These are phyloP conservation scores for Onchidella celtica DNA, from an alignment of 2,888 invertebrate species.

Conservation along the genomic window DNA sequence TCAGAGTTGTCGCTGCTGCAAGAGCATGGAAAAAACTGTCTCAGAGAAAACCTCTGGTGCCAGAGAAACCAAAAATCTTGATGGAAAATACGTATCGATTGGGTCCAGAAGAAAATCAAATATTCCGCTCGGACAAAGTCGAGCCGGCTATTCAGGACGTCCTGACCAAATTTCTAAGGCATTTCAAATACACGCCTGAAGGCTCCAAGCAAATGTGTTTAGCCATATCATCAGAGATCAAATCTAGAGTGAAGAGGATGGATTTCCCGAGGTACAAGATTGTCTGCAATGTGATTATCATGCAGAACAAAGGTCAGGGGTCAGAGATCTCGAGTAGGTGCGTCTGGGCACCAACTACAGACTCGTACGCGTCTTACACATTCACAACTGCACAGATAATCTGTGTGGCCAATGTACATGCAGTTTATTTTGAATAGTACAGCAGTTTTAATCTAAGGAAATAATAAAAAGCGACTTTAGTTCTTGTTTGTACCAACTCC, in stretches of 20 bases:
- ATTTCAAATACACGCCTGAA: slow-evolving; percentile 63
- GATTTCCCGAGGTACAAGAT: slow-evolving; percentile 71
- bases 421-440: slow-evolving; percentile 67
- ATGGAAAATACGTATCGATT: slow-evolving; percentile 72
- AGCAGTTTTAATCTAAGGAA: too few species aligned
- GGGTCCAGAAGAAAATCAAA: slow-evolving; percentile 62
- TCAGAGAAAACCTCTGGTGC: slow-evolving; percentile 47
- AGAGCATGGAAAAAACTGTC: slow-evolving; percentile 68
- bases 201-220: slow-evolving; percentile 62
- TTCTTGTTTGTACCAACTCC: too few species aligned
- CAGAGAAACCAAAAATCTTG: slow-evolving; percentile 52
- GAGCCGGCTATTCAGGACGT: slow-evolving; percentile 61
- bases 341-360: slow-evolving; percentile 67
- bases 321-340: slow-evolving; percentile 69
- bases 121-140: slow-evolving; percentile 63
- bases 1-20: slow-evolving; percentile 67
- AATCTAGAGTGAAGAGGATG: slow-evolving; percentile 65
- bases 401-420: slow-evolving; percentile 71
- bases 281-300: slow-evolving; percentile 69
- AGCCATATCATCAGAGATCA: slow-evolving; percentile 65
- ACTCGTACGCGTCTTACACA: slow-evolving; percentile 70
- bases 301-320: slow-evolving; percentile 72
- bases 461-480: too few species aligned
- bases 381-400: slow-evolving; percentile 65
- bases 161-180: slow-evolving; percentile 59